These are phyloP conservation scores for Drosophila trichaetosa DNA, from an alignment of 2,888 invertebrate genomes.

Conservation along the genomic window DNA sequence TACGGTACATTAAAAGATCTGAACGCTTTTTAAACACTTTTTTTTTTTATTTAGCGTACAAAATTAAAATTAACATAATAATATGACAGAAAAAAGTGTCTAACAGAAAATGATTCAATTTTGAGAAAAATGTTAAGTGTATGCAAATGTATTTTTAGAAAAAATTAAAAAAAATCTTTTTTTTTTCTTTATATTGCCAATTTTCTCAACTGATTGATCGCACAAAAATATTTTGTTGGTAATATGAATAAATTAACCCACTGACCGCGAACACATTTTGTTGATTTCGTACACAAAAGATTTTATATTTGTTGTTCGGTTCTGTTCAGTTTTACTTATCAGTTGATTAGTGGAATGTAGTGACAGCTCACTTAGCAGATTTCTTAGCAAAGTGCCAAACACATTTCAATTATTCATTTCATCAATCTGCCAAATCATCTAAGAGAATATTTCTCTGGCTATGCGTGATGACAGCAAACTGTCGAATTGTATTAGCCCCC, in stretches of 20 bases:
- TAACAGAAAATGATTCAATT: background rate
- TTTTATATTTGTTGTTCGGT: background rate
- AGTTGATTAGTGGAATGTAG: conserved; percentile 1
- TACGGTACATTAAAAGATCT: background rate
- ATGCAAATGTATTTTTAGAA: background rate
- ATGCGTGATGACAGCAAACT: conserved; percentile 24
- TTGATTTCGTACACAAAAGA: background rate
- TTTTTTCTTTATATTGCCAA: background rate
- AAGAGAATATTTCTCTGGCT: conserved; percentile 1
- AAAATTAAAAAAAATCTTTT: background rate
- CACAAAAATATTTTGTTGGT: background rate
- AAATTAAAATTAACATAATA: background rate
- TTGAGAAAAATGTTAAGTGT: background rate
- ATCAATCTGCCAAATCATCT: conserved; percentile 20
- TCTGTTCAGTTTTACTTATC: background rate
- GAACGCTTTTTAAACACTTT: background rate
- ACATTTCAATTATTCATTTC: conserved; percentile 13
- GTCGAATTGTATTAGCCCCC: conserved; percentile 15
- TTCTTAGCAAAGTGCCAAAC: conserved; percentile 18
- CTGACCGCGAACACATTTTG: conserved; percentile 3
- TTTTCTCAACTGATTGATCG: background rate
- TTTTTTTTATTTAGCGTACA: background rate
- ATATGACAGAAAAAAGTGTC: background rate
- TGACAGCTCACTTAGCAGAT: conserved; percentile 21
- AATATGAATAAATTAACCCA: background rate